Percentiles rank a stretch among this genome's conserved stretches.
These are phyloP conservation scores for Halictus rubicundus DNA, from an alignment of 1,140 invertebrate species.

Conservation along the genomic window DNA sequence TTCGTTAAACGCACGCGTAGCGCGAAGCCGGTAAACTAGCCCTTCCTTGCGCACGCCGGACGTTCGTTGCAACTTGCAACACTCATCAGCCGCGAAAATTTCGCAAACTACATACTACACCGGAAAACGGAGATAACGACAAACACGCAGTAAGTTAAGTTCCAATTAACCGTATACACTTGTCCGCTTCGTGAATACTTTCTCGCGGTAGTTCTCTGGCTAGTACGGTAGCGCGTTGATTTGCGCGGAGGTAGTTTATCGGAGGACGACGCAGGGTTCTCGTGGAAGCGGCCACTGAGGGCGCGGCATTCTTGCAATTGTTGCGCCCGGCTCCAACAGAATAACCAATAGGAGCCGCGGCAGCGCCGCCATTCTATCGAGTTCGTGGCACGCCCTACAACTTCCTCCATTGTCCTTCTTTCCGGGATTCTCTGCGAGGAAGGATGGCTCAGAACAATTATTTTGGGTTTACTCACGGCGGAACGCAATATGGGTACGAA, in stretches of 20 bases:
- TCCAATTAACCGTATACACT: slow-evolving; percentile 26
- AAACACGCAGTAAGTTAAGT: slow-evolving; percentile 60
- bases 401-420: slow-evolving; percentile 78
- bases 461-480: slow-evolving; percentile 94
- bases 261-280: slow-evolving; percentile 48
- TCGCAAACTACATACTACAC: slow-evolving; percentile 48
- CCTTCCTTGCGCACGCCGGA: slow-evolving; percentile 66
- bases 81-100: slow-evolving; percentile 55
- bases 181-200: slow-evolving; percentile 41
- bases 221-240: slow-evolving; percentile 55
- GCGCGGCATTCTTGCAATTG: slow-evolving; percentile 50
- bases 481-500: slow-evolving; percentile 93
- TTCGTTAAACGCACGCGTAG: slow-evolving; percentile 56
- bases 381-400: slow-evolving; percentile 77
- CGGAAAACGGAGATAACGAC: slow-evolving; percentile 47
- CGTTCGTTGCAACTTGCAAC: slow-evolving; percentile 57
- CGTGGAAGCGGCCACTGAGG: slow-evolving; percentile 58
- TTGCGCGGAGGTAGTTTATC: slow-evolving; percentile 56
- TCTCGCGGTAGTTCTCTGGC: slow-evolving; percentile 50
- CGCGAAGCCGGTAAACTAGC: slow-evolving; percentile 64
- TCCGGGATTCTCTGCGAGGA: slow-evolving; percentile 76
- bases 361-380: slow-evolving; percentile 60
- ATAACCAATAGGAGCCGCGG: slow-evolving; percentile 61
- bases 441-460: slow-evolving; percentile 95
- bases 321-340: slow-evolving; percentile 54